Evolutionary conservation across 2,888 invertebrate species (phyloP).

Genomic region (Oegoconia quadripuncta): DNA sequence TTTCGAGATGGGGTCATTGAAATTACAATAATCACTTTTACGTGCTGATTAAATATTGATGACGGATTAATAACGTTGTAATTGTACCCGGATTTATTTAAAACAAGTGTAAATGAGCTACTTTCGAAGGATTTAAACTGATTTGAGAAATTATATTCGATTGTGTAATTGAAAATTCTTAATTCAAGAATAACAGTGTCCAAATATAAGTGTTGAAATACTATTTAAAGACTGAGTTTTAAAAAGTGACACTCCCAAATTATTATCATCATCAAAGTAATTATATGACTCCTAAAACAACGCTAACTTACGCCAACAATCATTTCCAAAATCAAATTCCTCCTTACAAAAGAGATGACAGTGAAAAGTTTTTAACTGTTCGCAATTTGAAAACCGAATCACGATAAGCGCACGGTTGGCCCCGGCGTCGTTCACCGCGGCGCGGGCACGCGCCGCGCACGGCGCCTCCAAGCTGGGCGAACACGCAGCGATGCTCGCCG

Average conservation of each 20-base stretch:
- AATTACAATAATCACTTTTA: conserved; percentile 9
- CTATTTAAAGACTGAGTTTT: conserved; percentile 14
- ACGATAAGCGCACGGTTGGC: conserved; percentile 52
- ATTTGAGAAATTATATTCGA: too few species aligned
- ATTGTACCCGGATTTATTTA: conserved; percentile 5
- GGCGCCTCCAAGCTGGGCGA: conserved; percentile 74
- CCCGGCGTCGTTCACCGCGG: conserved; percentile 51
- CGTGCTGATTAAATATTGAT: conserved; percentile 4
- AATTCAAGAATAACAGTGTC: conserved; percentile 8
- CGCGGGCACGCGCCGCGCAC: conserved; percentile 52
- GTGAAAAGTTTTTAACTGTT: too few species aligned
- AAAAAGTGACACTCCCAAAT: too few species aligned
- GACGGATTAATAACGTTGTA: conserved; percentile 1
- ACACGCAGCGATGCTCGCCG: conserved; percentile 86
- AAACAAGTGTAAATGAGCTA: too few species aligned
- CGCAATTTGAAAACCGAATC: conserved; percentile 10
- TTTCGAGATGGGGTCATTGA: conserved; percentile 35
- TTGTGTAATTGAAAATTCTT: too few species aligned
- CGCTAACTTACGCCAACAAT: background rate
- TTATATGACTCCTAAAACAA: background rate
- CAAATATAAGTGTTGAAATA: conserved; percentile 9
- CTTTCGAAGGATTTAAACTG: too few species aligned
- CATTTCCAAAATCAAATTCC: background rate
- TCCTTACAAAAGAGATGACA: background rate
- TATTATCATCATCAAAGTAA: too few species aligned